Percentiles rank a stretch among this genome's conserved stretches.
Conservation (phyloP, 64 coral and sea anemone genomes). For the Orbicella faveolata region DNA sequence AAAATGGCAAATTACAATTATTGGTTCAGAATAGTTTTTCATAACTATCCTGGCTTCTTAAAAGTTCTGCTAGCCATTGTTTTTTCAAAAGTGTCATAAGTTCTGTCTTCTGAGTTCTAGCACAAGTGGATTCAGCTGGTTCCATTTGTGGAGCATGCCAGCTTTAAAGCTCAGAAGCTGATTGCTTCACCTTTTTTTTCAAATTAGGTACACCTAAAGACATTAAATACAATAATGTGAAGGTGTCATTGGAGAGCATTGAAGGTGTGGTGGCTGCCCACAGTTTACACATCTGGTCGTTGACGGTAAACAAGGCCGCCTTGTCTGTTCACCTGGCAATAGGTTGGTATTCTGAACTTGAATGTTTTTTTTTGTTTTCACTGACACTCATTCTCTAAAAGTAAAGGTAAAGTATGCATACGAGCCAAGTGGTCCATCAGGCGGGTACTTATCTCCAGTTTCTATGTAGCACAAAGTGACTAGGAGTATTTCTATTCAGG, state of each 20-base stretch:
- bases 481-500: no score
- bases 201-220: constrained; percentile 81
- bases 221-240: constrained; percentile 88
- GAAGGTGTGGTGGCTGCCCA: constrained; percentile 84
- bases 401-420: no score
- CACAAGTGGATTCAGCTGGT: background rate
- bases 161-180: background rate
- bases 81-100: no score
- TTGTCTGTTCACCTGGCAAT: constrained; percentile 92
- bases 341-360: constrained; percentile 33
- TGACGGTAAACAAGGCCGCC: constrained; percentile 90
- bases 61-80: no score
- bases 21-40: no score
- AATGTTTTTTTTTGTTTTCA: background rate
- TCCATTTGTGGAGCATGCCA: background rate
- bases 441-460: no score
- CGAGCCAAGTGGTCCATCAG: no score
- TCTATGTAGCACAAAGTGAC: no score
- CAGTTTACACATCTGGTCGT: constrained; percentile 97
- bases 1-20: no score
- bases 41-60: no score
- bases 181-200: background rate
- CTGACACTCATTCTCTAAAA: background rate
- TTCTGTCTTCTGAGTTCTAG: no score
- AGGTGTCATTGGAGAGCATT: constrained; percentile 68